Evolutionary conservation across 2,888 invertebrate species (phyloP).

Genomic region (Malacosoma neustria): DNA sequence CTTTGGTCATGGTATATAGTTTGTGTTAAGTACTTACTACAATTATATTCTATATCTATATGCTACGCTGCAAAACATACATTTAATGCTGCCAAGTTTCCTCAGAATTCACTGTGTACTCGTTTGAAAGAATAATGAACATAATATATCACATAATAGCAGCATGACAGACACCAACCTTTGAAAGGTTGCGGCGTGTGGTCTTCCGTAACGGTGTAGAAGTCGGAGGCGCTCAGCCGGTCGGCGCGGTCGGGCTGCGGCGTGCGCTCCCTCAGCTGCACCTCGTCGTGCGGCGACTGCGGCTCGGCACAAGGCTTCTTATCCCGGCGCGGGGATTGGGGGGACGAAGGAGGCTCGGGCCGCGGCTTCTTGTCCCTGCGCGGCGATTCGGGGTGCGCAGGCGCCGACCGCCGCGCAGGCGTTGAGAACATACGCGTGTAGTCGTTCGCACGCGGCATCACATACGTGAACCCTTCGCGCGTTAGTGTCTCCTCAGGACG

Average conservation of each 20-base stretch:
- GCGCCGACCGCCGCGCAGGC: constrained; percentile 53
- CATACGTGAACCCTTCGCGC: constrained; percentile 71
- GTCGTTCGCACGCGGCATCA: constrained; percentile 74
- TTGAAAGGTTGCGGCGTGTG: constrained; percentile 67
- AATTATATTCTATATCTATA: too few relatives aligned
- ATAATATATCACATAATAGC: too few relatives aligned
- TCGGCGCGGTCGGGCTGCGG: constrained; percentile 25
- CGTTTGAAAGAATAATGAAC: too few relatives aligned
- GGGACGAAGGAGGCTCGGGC: constrained; percentile 25
- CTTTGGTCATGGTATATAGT: too few relatives aligned
- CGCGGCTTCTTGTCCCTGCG: constrained; percentile 63
- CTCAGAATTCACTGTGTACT: too few relatives aligned
- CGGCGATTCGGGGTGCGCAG: constrained; percentile 60
- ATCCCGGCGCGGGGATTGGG: constrained; percentile 35
- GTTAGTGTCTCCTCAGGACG: constrained; percentile 52
- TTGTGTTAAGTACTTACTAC: too few relatives aligned
- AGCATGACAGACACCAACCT: too few relatives aligned
- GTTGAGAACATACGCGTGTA: constrained; percentile 70
- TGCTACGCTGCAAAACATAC: too few relatives aligned
- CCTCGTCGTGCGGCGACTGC: constrained; percentile 19
- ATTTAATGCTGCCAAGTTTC: too few relatives aligned
- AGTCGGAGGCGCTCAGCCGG: constrained; percentile 64
- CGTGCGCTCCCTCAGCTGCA: constrained; percentile 41
- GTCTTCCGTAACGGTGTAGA: constrained; percentile 63
- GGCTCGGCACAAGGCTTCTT: too few relatives aligned